Evolutionary conservation across 2,888 invertebrate genomes (phyloP).

Genomic region (Parnassius glacialis): DNA sequence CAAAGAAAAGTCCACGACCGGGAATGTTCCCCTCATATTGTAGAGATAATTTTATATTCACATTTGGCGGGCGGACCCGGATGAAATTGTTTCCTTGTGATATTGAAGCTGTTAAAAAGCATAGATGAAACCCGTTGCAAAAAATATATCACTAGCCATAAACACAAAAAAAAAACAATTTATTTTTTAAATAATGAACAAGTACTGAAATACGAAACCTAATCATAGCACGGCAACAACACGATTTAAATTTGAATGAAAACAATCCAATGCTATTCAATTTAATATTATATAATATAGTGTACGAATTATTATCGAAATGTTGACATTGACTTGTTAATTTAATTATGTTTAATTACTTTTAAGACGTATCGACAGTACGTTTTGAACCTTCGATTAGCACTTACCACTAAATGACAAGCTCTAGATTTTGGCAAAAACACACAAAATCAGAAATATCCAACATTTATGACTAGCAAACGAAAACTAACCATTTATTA

Average conservation of each 20-base stretch:
- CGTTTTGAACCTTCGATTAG: conserved; percentile 72
- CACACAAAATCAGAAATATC: conserved; percentile 25
- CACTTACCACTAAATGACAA: conserved; percentile 68
- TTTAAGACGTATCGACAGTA: conserved; percentile 67
- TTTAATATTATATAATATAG: conserved; percentile 7
- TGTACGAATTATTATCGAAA: conserved; percentile 39
- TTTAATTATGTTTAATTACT: conserved; percentile 36
- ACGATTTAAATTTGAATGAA: conserved; percentile 5
- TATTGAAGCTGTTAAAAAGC: neutral
- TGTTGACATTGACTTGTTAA: conserved; percentile 57
- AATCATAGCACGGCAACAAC: neutral
- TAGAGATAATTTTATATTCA: no score
- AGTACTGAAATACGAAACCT: no score
- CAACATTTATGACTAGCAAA: conserved; percentile 17
- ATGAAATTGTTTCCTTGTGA: no score
- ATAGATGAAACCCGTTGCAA: neutral
- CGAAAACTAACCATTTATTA: conserved; percentile 1
- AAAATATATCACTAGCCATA: neutral
- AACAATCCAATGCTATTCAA: conserved; percentile 7
- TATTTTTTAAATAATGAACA: no score
- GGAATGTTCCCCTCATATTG: no score
- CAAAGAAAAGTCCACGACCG: no score
- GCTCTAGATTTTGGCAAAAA: conserved; percentile 58
- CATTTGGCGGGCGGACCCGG: no score
- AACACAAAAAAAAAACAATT: no score